Evolutionary conservation across 2,797 vertebrate species (phyloP).

Genomic region (Ibycter americanus): DNA sequence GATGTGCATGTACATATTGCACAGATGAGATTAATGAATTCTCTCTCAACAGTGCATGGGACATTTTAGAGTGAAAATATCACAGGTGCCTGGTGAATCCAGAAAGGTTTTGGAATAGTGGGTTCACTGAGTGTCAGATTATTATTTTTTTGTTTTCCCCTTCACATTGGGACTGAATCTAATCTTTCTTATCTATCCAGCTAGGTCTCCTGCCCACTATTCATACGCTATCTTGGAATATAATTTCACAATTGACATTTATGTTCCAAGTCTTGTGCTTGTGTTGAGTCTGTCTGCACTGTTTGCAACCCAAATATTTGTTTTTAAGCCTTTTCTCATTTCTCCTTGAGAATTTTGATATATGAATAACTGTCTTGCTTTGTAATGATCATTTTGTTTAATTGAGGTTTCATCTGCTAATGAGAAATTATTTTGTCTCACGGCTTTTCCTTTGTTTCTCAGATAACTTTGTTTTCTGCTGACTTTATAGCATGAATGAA

Average conservation of each 20-base stretch:
- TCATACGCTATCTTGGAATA: neutral
- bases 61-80: neutral
- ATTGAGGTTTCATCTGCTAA: neutral
- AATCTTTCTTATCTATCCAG: neutral
- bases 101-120: neutral
- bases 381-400: neutral
- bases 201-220: neutral
- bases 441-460: neutral
- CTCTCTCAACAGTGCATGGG: neutral
- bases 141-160: neutral
- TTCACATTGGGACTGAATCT: rapidly evolving
- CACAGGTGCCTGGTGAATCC: neutral
- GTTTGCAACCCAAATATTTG: neutral
- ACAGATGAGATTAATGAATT: neutral
- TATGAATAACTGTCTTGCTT: neutral
- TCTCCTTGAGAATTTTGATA: neutral
- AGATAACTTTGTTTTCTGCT: neutral
- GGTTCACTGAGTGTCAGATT: neutral
- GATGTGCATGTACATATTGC: neutral
- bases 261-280: neutral
- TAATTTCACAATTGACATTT: neutral
- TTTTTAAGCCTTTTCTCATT: neutral
- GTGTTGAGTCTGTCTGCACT: neutral
- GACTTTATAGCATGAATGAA: rapidly evolving
- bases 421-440: neutral